phyloP scores from a whole-genome alignment of 2,888 invertebrate genomes.

The Gibbula magus region DNA sequence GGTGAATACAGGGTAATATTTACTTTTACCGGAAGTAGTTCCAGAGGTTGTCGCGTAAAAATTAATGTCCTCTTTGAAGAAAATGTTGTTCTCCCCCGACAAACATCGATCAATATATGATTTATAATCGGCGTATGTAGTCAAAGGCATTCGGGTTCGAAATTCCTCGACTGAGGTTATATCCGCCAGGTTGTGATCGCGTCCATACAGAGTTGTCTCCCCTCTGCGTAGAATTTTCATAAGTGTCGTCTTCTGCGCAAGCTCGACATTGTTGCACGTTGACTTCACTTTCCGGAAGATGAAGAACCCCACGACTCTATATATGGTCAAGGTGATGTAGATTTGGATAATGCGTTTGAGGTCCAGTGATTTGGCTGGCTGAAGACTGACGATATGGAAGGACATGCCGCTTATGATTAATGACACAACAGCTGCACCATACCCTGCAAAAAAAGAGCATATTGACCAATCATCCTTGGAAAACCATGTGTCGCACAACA shows the following conservation, averaged over 20 bases:
- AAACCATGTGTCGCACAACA: too few relatives aligned
- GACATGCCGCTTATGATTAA: not conserved
- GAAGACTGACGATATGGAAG: not conserved
- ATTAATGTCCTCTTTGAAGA: not conserved
- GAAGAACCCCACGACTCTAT: not conserved
- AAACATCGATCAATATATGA: not conserved
- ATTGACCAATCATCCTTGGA: too few relatives aligned
- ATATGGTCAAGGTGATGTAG: not conserved
- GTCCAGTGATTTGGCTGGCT: not conserved
- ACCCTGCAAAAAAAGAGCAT: not conserved
- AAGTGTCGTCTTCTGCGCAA: not conserved
- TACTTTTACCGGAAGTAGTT: constrained; percentile 7
- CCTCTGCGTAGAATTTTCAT: not conserved
- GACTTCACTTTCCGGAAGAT: not conserved
- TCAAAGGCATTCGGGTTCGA: not conserved
- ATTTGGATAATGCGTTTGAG: not conserved
- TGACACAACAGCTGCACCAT: not conserved
- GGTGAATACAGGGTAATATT: not conserved
- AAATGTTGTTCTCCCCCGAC: not conserved
- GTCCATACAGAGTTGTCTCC: not conserved
- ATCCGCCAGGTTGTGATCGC: not conserved
- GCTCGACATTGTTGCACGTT: not conserved
- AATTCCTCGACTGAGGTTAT: not conserved
- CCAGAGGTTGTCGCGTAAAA: not conserved
- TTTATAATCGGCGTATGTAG: not conserved